Conservation (phyloP, 1,140 invertebrate genomes). For the Nylanderia fulva region DNA sequence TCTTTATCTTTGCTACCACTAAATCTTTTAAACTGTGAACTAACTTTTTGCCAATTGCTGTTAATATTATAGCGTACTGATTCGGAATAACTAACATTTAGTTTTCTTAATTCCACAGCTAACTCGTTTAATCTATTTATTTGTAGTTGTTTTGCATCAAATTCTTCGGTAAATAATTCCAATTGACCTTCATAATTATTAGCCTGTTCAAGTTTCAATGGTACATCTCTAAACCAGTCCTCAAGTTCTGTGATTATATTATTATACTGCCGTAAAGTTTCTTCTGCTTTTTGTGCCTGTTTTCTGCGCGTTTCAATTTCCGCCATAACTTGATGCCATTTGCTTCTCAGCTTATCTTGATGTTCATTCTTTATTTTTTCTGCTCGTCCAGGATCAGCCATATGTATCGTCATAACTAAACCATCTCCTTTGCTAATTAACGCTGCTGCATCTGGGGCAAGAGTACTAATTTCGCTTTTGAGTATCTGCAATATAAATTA, state of each 20-base stretch:
- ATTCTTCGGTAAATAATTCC: conserved; percentile 84
- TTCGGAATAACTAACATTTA: conserved; percentile 82
- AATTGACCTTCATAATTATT: conserved; percentile 87
- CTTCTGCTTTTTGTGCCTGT: conserved; percentile 87
- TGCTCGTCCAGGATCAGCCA: conserved; percentile 86
- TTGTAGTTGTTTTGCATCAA: conserved; percentile 84
- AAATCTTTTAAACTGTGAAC: conserved; percentile 85
- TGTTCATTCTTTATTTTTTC: conserved; percentile 87
- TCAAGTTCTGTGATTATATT: conserved; percentile 84
- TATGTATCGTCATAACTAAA: conserved; percentile 89
- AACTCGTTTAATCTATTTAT: conserved; percentile 85
- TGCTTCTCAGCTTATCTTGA: conserved; percentile 88
- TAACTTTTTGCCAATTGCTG: conserved; percentile 84
- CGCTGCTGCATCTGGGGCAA: conserved; percentile 92
- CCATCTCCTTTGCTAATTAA: conserved; percentile 93
- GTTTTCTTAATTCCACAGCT: conserved; percentile 84
- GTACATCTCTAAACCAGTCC: conserved; percentile 86
- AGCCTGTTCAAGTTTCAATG: conserved; percentile 85
- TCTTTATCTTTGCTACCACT: conserved; percentile 84
- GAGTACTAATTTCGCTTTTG: conserved; percentile 88
- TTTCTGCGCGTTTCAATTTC: conserved; percentile 88
- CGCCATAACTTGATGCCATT: conserved; percentile 90
- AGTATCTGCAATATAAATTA: conserved; percentile 85
- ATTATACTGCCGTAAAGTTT: conserved; percentile 85
- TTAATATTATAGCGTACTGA: conserved; percentile 81